Evolutionary conservation across 2,113 vertebrate genomes (phyloP).

Genomic region (Phylloscopus trochilus): DNA sequence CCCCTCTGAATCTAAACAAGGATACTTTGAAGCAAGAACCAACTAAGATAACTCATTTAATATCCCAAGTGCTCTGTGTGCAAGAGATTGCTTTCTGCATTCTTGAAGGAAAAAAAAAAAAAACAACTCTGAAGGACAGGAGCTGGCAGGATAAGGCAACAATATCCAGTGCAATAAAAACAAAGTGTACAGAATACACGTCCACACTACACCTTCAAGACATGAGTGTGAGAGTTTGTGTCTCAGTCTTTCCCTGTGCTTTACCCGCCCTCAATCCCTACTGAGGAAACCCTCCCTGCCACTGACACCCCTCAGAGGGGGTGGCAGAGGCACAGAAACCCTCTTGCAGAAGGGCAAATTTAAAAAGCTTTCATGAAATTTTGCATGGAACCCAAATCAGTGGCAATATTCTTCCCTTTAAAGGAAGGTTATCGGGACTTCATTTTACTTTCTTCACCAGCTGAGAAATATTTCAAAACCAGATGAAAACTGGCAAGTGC

Average conservation of each 20-base stretch:
- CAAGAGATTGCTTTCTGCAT: not conserved
- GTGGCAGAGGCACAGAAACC: not conserved
- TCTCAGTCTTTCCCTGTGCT: not conserved
- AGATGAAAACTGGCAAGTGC: not conserved
- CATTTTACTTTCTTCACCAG: not conserved
- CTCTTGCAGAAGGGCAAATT: not conserved
- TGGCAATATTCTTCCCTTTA: not conserved
- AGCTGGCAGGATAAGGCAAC: not conserved
- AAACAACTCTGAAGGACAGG: not conserved
- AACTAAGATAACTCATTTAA: not conserved
- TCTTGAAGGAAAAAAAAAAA: not conserved
- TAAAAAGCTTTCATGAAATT: not conserved
- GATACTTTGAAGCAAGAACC: slow-evolving; percentile 14
- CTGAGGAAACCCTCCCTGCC: not conserved
- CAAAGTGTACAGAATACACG: not conserved
- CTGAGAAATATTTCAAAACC: not conserved
- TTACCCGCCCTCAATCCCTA: not conserved
- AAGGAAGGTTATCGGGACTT: not conserved
- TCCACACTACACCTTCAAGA: not conserved
- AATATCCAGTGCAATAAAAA: not conserved
- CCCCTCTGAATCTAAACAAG: slow-evolving; percentile 34
- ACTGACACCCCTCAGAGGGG: fast-evolving
- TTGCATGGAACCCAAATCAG: not conserved
- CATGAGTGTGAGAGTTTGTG: not conserved
- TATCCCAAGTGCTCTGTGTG: slow-evolving; percentile 8